Base-by-base conservation (phyloP, 2,888 invertebrate species). In the Drosophila meridionalis region DNA sequence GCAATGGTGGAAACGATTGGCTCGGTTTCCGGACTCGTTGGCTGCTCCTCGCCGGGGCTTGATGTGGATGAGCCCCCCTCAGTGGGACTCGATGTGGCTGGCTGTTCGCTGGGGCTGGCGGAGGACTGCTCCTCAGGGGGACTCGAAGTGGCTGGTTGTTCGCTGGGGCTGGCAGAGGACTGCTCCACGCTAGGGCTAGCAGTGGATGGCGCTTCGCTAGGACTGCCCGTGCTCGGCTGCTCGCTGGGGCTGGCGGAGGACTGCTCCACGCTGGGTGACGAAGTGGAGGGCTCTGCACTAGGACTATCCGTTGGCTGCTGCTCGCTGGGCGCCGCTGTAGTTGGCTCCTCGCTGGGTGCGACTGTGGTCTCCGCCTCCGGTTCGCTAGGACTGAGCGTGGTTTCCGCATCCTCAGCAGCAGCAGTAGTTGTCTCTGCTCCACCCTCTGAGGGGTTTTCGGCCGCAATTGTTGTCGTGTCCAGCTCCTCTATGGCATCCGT, bases 301-400 rank as follows among this genome's bases (percentile, higher is more conserved):
- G 65, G 65, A 3, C 43, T 14, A 7, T 3, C n/a, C 9, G 52
- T 38, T 5, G 63, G 11, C 11, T 9, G 45, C 30, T 75, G 56
- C 9, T 60, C 65, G 32, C 14, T 47, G 36, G 64, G 60, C 14
- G 9, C 34, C 11, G 47, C 4, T 11, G 67, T 59, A 1, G 57
- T 11, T 32, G 30, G 42, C 3, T 42, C 26, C 34, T 11, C 61
- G n/a, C 6, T 53, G 11, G 67, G 67, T 1, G 47, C 42, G 26
- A 30, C 60, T 0, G 73, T 70, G 8, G 69, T 72, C 11, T 71
- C 76, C 28, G 40, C 47, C 14, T 69, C 73, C 4, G 67, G 59
- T 28, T 69, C 68, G 28, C 43, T 74, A n/a, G 77, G 58, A 52
- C 26, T 42, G 7, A n/a, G 12, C 11, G 83, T 80, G 8, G 63